These are phyloP conservation scores for Drosophila lacicola DNA, from an alignment of 2,888 invertebrate genomes.

Conservation along the genomic window DNA sequence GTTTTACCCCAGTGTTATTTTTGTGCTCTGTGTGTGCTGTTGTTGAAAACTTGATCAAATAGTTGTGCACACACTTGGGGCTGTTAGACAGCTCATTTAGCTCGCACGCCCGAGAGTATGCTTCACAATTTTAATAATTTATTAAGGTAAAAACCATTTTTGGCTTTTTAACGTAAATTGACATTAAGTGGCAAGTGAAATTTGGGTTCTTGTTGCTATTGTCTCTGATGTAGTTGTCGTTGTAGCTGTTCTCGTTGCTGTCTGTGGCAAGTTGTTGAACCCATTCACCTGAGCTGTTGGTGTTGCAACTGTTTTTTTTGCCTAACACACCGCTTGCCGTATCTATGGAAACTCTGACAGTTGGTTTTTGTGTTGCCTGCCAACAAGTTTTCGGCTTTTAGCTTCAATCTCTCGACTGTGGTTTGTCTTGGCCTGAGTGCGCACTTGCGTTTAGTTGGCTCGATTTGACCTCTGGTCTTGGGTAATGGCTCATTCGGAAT, in stretches of 20 bases:
- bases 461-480: background rate
- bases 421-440: background rate
- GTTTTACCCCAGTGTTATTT: background rate
- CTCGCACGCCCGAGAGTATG: constrained; percentile 29
- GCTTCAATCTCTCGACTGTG: background rate
- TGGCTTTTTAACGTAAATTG: constrained; percentile 39
- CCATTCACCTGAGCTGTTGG: constrained; percentile 19
- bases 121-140: constrained; percentile 54
- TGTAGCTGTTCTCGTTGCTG: constrained; percentile 6
- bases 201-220: constrained; percentile 5
- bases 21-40: background rate
- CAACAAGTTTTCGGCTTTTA: constrained; percentile 32
- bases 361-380: constrained; percentile 27
- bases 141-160: constrained; percentile 43
- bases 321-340: constrained; percentile 26
- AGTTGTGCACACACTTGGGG: constrained; percentile 37
- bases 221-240: background rate
- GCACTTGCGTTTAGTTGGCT: background rate
- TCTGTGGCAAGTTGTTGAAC: constrained; percentile 49
- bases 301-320: constrained; percentile 32
- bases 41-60: constrained; percentile 37
- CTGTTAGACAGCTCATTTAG: constrained; percentile 22
- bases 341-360: constrained; percentile 48
- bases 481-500: background rate
- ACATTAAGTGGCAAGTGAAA: constrained; percentile 49